phyloP scores from a whole-genome alignment of 2,888 invertebrate genomes.

The Eupelmus urozonus region DNA sequence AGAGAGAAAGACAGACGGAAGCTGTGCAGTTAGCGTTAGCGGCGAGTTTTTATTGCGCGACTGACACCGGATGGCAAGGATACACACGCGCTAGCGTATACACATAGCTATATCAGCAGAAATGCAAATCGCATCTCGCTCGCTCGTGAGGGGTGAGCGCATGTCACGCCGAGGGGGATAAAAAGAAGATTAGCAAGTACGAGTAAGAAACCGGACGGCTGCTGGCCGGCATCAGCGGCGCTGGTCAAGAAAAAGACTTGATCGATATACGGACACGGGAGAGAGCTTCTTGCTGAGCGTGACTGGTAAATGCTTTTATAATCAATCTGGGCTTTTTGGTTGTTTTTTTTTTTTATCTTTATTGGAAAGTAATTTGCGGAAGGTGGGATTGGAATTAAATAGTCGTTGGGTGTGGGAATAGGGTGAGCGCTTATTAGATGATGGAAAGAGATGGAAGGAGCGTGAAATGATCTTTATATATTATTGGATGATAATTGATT shows the following conservation, averaged over 20 bases:
- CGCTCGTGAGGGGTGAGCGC: conserved; percentile 57
- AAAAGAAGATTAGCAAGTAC: conserved; percentile 60
- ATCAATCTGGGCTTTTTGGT: conserved; percentile 21
- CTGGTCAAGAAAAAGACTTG: conserved; percentile 55
- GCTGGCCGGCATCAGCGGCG: conserved; percentile 1
- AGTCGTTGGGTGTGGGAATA: neutral
- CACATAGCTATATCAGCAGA: conserved; percentile 22
- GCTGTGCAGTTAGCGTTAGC: neutral
- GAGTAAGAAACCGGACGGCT: conserved; percentile 54
- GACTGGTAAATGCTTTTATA: conserved; percentile 40
- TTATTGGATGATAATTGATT: no score
- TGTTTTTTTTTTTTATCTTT: no score
- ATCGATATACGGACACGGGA: conserved; percentile 26
- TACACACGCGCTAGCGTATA: no score
- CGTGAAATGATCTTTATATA: no score
- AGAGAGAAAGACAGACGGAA: neutral
- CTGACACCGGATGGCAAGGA: conserved; percentile 29
- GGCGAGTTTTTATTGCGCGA: conserved; percentile 13
- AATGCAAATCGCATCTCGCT: conserved; percentile 53
- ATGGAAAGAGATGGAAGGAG: no score
- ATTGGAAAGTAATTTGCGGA: neutral
- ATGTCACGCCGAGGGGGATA: conserved; percentile 61
- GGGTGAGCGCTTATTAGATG: neutral
- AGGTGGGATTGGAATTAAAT: neutral
- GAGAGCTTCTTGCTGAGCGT: neutral